Conservation (phyloP, 1,140 invertebrate genomes). For the Archegozetes longisetosus region DNA sequence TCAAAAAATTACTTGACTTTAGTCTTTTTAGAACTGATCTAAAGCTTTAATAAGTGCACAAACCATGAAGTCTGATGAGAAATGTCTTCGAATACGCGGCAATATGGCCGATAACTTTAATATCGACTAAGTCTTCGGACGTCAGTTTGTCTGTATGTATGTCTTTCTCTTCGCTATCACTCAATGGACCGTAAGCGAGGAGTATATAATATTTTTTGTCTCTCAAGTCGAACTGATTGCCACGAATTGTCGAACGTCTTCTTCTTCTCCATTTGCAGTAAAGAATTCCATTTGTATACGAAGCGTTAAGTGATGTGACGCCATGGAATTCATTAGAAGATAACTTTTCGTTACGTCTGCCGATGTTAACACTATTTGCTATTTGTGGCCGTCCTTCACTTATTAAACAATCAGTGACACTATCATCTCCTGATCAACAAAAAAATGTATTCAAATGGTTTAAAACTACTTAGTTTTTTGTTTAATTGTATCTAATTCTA, state of each 20-base stretch:
- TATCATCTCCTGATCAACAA: conserved; percentile 4
- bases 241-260: conserved; percentile 9
- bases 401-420: conserved; percentile 13
- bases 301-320: conserved; percentile 4
- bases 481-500: no score
- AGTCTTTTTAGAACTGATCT: background rate
- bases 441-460: no score
- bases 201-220: conserved; percentile 6
- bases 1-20: background rate
- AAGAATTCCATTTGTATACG: conserved; percentile 10
- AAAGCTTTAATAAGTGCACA: background rate
- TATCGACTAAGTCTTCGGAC: conserved; percentile 2
- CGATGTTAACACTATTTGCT: conserved; percentile 3
- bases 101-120: background rate
- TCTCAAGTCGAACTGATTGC: background rate
- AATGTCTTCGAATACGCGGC: conserved; percentile 11
- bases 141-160: conserved; percentile 7
- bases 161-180: conserved; percentile 2
- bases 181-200: conserved; percentile 4
- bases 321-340: conserved; percentile 9
- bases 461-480: no score
- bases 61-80: conserved; percentile 11
- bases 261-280: conserved; percentile 10
- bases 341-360: conserved; percentile 6
- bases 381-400: conserved; percentile 6